Evolutionary conservation across 2,888 invertebrate genomes (phyloP), one percentile per base, ranked within the genome.

Genomic region (Macrosoma leucophasiata): DNA sequence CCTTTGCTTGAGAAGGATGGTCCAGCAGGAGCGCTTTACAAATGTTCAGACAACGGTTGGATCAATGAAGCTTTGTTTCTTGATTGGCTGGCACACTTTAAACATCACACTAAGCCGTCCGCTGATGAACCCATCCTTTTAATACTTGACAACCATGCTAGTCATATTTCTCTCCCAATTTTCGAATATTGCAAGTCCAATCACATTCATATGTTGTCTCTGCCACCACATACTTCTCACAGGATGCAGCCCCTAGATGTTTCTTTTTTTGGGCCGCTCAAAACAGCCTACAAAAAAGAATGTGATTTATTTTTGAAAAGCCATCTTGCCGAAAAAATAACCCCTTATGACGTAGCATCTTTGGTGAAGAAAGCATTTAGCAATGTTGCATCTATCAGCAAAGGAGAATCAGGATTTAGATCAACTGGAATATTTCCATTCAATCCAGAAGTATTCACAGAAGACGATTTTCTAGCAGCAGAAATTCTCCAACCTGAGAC

Each of bases 1-100:
- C 60, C 62, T 7, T 36, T 41, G 1, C 51, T 77, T 4, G 58
- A 69, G 40, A 61, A 60, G 30, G 65, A 62, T 56, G 71, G 74
- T 9, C 70, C 69, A 41, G 35, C 55, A 36, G 61, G 61, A 17
- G 56, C 68, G 4, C 37, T 74, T 14, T 55, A 55, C 34, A 54
- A 43, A 41, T 52, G 50, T 23, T 56, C 55, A n/a, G 43, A 55
- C 8, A 52, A 46, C 19, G 52, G 51, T 3, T 56, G 52, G 55
- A 52, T 52, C 0, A 44, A 36, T 12, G 36, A 37, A 33, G 33
- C 39, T 2, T 30, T 46, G 10, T 48, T 43, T 24, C 3, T 24
- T 10, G 36, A 32, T 35, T 41, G 44, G 39, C 7, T 34, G 6
- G 12, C 23, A 2, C 29, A 34, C 11, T 27, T 34, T 24, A 24